phyloP scores from a whole-genome alignment of 2,113 vertebrate genomes.

The Indicator indicator region DNA sequence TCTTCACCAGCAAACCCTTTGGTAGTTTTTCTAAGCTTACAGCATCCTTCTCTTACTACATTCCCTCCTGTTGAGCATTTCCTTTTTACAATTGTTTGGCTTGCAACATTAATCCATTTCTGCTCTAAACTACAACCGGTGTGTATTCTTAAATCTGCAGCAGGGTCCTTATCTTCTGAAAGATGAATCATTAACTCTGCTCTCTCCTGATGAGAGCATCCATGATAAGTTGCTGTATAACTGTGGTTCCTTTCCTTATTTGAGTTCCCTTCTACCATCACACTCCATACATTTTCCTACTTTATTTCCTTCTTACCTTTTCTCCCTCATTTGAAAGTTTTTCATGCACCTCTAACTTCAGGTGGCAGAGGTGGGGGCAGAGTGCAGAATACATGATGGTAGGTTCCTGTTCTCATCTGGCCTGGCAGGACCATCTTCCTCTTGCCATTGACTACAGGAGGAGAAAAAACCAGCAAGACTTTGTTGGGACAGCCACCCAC shows the following conservation, averaged over 20 bases:
- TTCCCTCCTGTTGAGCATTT: not conserved
- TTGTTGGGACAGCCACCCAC: not conserved
- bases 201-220: not conserved
- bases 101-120: not conserved
- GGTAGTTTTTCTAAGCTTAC: not conserved
- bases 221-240: not conserved
- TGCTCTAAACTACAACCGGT: not conserved
- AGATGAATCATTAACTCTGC: not conserved
- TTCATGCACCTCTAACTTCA: not conserved
- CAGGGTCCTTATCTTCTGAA: not conserved
- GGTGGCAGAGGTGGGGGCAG: not conserved
- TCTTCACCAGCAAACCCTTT: not conserved
- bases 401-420: not conserved
- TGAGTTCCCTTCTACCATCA: not conserved
- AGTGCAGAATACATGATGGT: not conserved
- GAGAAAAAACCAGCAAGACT: not conserved
- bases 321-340: not conserved
- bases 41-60: not conserved
- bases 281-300: not conserved
- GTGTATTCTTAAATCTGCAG: not conserved
- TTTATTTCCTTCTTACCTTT: not conserved
- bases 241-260: not conserved
- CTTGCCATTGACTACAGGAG: not conserved
- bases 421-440: not conserved
- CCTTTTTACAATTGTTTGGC: not conserved